Evolutionary conservation across 2,888 invertebrate genomes (phyloP), one percentile per base, ranked within the genome.

Genomic region (Griposia aprilina): DNA sequence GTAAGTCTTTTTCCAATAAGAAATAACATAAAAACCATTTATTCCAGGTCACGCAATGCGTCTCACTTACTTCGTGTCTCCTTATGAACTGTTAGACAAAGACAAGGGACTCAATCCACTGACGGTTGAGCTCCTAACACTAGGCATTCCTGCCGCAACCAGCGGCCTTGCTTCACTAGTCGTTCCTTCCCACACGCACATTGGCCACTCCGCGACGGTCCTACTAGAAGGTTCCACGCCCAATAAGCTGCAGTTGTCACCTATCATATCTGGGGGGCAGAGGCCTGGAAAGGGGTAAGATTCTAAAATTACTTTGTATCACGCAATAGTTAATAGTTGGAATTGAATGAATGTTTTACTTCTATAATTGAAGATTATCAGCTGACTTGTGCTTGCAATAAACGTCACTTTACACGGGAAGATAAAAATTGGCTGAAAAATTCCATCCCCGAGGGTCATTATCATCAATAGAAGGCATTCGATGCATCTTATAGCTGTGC

Each of bases 21-120:
- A 50, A 81, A 10, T 74, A 26, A 81, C 23, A 55, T 45, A 48
- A 41, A 67, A 15, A 4, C n/a, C 67, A 41, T 59, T 70, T n/a
- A 15, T 91, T 91, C 57, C 94, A 98, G 98, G 99, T 79, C 99
- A 99, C 92, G 98, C 99, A 0, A 98, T 99, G 98, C 98, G 98
- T 90, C 96, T 99, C 50, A 99, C 99, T 0, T 99, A 99, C 94
- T 99, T 99, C 94, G 98, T 99, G 8, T 98, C 99, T 0, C 99
- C 99, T 0, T 99, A 99, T 92, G 99, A 99, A 93, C 97, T 99
- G 70, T 97, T 99, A 89, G 98, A 98, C 93, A 97, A 98, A 89
- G 98, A 98, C 81, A 98, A 98, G 89, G 97, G 98, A 11, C 97
- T 98, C 63, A 97, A 98, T 90, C 97, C 98, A 17, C 97, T 99